These are phyloP conservation scores for Polylopha cassiicola DNA, from an alignment of 2,888 invertebrate genomes.

Conservation along the genomic window DNA sequence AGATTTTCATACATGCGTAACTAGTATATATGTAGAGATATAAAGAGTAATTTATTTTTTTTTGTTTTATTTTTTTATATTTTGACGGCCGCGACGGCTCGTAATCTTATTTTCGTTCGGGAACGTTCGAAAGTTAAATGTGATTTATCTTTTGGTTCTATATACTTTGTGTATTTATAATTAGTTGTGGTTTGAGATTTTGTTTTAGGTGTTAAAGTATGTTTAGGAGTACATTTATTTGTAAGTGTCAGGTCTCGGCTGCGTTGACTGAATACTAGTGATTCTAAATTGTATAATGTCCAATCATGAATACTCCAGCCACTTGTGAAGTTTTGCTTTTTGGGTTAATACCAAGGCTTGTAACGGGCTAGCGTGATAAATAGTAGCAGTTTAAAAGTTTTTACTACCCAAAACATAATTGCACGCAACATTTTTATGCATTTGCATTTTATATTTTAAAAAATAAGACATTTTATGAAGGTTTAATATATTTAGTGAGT, in stretches of 20 bases:
- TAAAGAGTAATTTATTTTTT: slow-evolving; percentile 36
- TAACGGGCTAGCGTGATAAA: no score
- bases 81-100: slow-evolving; percentile 6
- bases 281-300: no score
- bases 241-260: background rate
- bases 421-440: no score
- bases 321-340: no score
- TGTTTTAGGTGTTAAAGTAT: slow-evolving; percentile 7
- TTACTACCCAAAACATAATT: no score
- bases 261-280: no score
- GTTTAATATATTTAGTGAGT: no score
- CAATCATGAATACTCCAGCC: no score
- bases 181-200: slow-evolving; percentile 7
- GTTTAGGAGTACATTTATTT: background rate
- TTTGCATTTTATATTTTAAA: no score
- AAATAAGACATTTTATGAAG: no score
- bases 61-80: slow-evolving; percentile 26
- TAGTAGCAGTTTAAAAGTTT: no score
- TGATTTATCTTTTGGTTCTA: slow-evolving; percentile 5
- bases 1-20: slow-evolving; percentile 50
- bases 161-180: slow-evolving; percentile 7
- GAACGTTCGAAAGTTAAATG: background rate
- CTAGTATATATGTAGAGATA: slow-evolving; percentile 38
- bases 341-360: no score
- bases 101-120: slow-evolving; percentile 10